A percentile compares a stretch with the other conserved stretches of the same genome.
Conservation (phyloP, 2,113 vertebrate species). For the Sceloporus tristichus region DNA sequence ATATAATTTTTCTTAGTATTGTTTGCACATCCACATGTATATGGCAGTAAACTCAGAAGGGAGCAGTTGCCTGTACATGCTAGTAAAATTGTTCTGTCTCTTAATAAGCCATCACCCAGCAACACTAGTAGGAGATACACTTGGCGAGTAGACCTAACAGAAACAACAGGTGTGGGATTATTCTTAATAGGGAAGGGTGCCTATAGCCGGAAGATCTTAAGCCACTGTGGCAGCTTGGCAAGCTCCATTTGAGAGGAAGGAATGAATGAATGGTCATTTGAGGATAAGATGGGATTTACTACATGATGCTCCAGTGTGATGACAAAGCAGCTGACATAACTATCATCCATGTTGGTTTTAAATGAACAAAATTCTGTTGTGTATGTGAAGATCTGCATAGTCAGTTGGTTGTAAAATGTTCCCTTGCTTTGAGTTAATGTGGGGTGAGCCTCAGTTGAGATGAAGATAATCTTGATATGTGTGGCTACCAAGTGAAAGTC, state of each 20-base stretch:
- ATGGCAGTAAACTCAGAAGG: neutral
- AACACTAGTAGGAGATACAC: neutral
- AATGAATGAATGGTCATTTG: neutral
- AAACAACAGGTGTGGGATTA: constrained; percentile 20
- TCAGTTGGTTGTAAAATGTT: neutral
- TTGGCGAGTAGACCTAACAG: too few relatives aligned
- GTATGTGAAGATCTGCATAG: neutral
- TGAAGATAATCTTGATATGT: neutral
- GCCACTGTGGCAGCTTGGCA: neutral
- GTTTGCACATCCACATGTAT: neutral
- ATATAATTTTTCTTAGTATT: neutral
- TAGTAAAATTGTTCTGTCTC: neutral
- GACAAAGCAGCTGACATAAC: neutral
- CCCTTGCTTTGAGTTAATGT: neutral
- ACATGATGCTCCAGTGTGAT: neutral
- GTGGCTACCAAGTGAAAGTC: neutral
- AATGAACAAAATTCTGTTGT: neutral
- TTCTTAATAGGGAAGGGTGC: neutral
- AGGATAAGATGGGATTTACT: constrained; percentile 8
- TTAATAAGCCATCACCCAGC: neutral
- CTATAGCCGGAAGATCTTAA: neutral
- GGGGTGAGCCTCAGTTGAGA: too few relatives aligned
- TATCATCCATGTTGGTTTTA: constrained; percentile 2
- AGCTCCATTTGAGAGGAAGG: neutral
- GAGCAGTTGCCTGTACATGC: neutral